A percentile compares a stretch with the other conserved stretches of the same genome.
Evolutionary conservation across 2,888 invertebrate genomes (phyloP).

Genomic region (Spodoptera exigua): DNA sequence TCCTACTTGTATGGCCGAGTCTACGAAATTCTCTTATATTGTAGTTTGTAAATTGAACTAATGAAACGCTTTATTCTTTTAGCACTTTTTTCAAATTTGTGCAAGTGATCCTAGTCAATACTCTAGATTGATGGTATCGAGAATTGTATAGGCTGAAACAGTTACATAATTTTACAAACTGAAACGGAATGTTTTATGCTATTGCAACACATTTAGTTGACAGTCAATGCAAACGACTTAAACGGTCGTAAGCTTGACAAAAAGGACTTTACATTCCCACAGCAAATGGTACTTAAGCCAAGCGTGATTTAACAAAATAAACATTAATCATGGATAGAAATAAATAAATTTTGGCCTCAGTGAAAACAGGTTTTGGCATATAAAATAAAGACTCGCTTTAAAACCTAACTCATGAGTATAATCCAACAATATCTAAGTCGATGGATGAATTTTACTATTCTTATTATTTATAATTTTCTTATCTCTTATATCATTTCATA

Average conservation of each 20-base stretch:
- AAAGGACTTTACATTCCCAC: constrained; percentile 6
- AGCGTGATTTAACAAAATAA: constrained; percentile 27
- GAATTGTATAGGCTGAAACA: constrained; percentile 49
- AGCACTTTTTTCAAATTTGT: too few relatives aligned
- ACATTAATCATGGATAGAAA: constrained; percentile 59
- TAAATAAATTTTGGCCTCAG: constrained; percentile 77
- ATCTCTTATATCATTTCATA: constrained; percentile 74
- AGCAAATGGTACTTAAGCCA: constrained; percentile 12
- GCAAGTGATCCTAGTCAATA: too few relatives aligned
- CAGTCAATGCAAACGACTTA: constrained; percentile 16
- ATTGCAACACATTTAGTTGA: constrained; percentile 45
- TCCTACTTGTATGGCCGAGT: too few relatives aligned
- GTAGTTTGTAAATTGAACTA: too few relatives aligned
- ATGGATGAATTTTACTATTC: constrained; percentile 73
- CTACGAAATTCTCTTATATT: too few relatives aligned
- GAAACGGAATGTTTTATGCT: constrained; percentile 69
- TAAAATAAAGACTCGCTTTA: constrained; percentile 74
- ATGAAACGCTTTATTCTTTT: too few relatives aligned
- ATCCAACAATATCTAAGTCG: constrained; percentile 76
- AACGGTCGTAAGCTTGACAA: constrained; percentile 16
- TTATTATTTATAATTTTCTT: constrained; percentile 74
- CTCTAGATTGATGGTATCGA: constrained; percentile 12
- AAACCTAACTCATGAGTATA: constrained; percentile 78
- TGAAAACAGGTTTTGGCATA: constrained; percentile 79
- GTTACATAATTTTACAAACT: constrained; percentile 53